Conservation (phyloP, 2,888 invertebrate genomes). For the Uloborus plumipes region DNA sequence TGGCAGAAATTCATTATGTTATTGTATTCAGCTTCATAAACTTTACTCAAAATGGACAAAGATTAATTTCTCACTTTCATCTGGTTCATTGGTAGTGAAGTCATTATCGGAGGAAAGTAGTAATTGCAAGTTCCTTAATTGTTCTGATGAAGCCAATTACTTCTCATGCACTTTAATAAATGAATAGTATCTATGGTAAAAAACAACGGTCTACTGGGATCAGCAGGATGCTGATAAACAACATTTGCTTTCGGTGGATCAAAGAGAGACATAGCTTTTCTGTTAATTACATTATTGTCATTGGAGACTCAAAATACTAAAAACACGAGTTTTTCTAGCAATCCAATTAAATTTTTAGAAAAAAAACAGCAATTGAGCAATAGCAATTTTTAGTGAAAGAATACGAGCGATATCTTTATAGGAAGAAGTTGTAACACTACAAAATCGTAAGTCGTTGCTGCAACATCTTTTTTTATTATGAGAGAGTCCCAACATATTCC, state of each 20-base stretch:
- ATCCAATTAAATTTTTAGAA: neutral
- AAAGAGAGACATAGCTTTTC: constrained; percentile 8
- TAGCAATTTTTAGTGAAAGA: constrained; percentile 5
- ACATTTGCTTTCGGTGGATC: neutral
- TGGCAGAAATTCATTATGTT: neutral
- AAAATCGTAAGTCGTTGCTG: constrained; percentile 12
- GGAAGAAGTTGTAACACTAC: neutral
- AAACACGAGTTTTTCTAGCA: constrained; percentile 6
- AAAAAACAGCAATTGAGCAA: neutral
- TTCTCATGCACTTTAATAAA: constrained; percentile 6
- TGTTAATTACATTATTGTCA: constrained; percentile 15
- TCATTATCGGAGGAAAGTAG: neutral
- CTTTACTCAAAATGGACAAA: neutral
- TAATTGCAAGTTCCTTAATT: neutral
- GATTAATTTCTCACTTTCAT: neutral
- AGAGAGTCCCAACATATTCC: neutral
- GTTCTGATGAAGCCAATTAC: constrained; percentile 17
- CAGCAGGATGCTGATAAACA: neutral
- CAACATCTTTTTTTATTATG: neutral
- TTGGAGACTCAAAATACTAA: neutral
- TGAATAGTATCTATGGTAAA: constrained; percentile 13
- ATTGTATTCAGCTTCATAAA: neutral
- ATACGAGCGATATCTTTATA: constrained; percentile 12
- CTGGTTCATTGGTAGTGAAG: neutral
- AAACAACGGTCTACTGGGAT: neutral